Conservation (phyloP, 1,140 invertebrate species). For the Drosophila orena region DNA sequence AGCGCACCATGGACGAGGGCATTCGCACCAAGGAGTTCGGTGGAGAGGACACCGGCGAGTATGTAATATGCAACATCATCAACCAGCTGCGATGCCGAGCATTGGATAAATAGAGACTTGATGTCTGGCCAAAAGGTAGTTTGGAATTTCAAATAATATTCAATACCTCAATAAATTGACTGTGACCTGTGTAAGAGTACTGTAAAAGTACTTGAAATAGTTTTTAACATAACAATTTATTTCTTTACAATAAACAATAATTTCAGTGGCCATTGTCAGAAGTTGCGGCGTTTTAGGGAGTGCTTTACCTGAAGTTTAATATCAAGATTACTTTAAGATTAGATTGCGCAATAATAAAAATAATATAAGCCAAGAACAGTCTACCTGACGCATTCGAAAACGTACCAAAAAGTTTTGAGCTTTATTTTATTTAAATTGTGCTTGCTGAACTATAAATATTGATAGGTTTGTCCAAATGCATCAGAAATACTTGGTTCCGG, state of each 20-base stretch:
- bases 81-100: conserved; percentile 53
- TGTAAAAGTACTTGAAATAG: too few species aligned
- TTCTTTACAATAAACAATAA: too few species aligned
- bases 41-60: conserved; percentile 63
- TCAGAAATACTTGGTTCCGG: neutral
- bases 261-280: neutral
- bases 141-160: too few species aligned
- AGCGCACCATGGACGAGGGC: conserved; percentile 61
- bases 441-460: neutral
- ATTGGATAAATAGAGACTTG: neutral
- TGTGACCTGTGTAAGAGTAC: too few species aligned
- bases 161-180: too few species aligned
- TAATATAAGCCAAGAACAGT: too few species aligned
- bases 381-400: neutral
- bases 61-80: conserved; percentile 69
- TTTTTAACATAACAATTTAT: too few species aligned
- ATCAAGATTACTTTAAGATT: too few species aligned
- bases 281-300: conserved; percentile 21
- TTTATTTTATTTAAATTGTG: too few species aligned
- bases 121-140: too few species aligned
- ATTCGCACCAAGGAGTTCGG: conserved; percentile 65
- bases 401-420: neutral
- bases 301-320: conserved; percentile 8
- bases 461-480: neutral
- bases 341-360: neutral